phyloP scores from a whole-genome alignment of 2,888 invertebrate genomes.

The Cotesia congregata region DNA sequence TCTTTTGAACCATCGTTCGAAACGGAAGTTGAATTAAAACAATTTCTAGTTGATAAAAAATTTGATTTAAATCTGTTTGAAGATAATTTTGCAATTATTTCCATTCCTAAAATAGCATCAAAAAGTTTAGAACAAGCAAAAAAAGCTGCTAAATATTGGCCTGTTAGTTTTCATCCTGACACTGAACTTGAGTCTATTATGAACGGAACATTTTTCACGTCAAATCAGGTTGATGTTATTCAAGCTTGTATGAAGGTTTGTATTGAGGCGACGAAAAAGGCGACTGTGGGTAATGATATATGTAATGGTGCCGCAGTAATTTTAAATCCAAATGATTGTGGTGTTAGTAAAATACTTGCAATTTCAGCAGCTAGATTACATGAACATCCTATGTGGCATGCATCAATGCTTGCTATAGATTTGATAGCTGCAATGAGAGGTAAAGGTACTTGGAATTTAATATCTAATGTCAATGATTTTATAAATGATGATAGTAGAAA shows the following conservation, averaged over 20 bases:
- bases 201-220: constrained; percentile 75
- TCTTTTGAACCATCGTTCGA: constrained; percentile 41
- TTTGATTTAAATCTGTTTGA: constrained; percentile 72
- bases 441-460: constrained; percentile 79
- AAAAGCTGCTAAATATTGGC: constrained; percentile 78
- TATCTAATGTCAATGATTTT: background rate
- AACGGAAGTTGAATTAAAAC: constrained; percentile 65
- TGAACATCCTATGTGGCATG: constrained; percentile 84
- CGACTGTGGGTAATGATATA: constrained; percentile 54
- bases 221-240: constrained; percentile 73
- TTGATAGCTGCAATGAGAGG: constrained; percentile 86
- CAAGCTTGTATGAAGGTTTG: constrained; percentile 75
- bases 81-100: constrained; percentile 72
- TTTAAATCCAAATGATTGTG: constrained; percentile 78
- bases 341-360: constrained; percentile 75
- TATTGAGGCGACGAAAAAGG: constrained; percentile 70
- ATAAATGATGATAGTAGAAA: constrained; percentile 22
- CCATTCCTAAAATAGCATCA: constrained; percentile 77
- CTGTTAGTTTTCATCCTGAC: constrained; percentile 88
- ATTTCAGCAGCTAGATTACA: constrained; percentile 75
- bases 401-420: constrained; percentile 88
- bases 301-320: constrained; percentile 75
- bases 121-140: constrained; percentile 79
- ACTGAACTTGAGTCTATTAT: constrained; percentile 79
- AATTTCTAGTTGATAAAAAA: constrained; percentile 68